phyloP scores from a whole-genome alignment of 2,113 vertebrate species.

The Nycticebus coucang region DNA sequence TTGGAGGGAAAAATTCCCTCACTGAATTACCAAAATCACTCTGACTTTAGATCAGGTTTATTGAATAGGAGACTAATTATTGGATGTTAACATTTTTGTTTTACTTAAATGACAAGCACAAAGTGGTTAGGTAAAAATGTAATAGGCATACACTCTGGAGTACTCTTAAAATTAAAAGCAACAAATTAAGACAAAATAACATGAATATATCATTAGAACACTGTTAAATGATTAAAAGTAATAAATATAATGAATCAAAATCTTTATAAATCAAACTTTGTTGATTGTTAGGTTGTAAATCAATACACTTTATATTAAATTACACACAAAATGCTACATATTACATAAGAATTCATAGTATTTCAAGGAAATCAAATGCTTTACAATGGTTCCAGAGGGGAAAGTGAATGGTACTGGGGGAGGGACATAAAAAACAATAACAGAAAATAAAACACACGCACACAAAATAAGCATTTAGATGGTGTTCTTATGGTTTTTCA shows the following conservation, averaged over 20 bases:
- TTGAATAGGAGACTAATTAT: neutral
- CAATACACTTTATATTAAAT: neutral
- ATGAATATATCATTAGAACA: neutral
- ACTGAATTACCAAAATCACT: neutral
- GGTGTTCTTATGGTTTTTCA: neutral
- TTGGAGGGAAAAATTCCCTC: neutral
- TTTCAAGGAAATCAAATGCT: neutral
- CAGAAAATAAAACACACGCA: conserved; percentile 16
- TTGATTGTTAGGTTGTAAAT: neutral
- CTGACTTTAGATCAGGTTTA: neutral
- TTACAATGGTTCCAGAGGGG: neutral
- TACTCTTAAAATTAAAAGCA: conserved; percentile 28
- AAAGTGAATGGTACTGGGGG: neutral
- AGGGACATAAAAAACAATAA: neutral
- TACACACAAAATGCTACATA: neutral
- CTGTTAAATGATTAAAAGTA: neutral
- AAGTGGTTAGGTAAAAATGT: neutral
- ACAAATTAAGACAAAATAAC: neutral
- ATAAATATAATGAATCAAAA: neutral
- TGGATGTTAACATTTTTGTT: neutral
- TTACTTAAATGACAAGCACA: neutral
- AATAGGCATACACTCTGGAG: neutral
- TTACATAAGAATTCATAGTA: neutral
- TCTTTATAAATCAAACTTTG: neutral
- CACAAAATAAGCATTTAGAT: neutral